Base-by-base conservation (phyloP, 2,797 vertebrate species). In the Lepilemur ruficaudatus region DNA sequence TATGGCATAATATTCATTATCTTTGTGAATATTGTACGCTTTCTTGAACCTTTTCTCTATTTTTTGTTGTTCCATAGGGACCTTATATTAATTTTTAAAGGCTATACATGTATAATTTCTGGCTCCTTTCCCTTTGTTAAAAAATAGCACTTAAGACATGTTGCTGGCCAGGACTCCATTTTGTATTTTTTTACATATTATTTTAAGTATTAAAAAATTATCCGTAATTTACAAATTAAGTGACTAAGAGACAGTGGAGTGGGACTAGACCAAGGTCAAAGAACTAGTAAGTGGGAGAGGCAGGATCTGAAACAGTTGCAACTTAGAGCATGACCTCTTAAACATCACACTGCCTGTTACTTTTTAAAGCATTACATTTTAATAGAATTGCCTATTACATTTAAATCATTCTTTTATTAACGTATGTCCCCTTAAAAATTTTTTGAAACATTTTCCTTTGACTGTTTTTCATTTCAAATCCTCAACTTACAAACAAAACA, bases 381-480 rank as follows among this genome's bases (percentile, higher is more conserved):
- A 41, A 48, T 65, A 65, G 32, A 32, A 63, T 55, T 38, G 25
- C 20, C 46, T 86, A 15, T 52, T 89, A 50, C 7, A 72, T 86
- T 81, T 81, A 57, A 81, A 41, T 52, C 4, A 84, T 73, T 73
- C 6, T 18, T 63, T 52, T 81, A 11, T 22, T 28, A 59, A 28
- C 28, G 41, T 38, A 50, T 35, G 5, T 65, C 4, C 30, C 4
- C 67, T 59, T 89, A 72, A 67, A n/a, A 32, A 25, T 55, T 75
- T n/a, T 41, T 75, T 73, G 32, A 52, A 55, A 46, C 8, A 30
- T 83, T 89, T 96, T 94, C 46, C 28, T 96, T 89, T 96, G 50
- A 30, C 30, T 85, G 3, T 78, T 79, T 82, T 85, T 96, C 38
- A 65, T 87, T 94, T 95, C 15, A 91, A 92, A 89, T 93, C 25